Base-by-base conservation (phyloP, 2,888 invertebrate genomes). In the Acrobasis consociella region DNA sequence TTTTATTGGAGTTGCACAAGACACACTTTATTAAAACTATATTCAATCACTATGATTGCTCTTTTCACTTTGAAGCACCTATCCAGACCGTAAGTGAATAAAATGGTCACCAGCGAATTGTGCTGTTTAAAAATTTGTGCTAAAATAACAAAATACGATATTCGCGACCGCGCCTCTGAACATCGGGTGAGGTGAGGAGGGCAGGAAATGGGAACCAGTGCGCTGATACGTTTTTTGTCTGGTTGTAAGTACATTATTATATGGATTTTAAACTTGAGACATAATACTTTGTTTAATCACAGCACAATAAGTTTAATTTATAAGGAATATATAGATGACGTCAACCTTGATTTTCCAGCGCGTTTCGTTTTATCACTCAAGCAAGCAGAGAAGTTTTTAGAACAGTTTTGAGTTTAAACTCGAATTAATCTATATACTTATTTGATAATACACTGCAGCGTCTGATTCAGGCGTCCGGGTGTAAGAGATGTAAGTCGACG, bases 401-500 rank as follows among this genome's bases (percentile, higher is more conserved):
- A 52, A 42, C 15, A 39, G 39, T 39, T 42, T 60, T 56, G 62
- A 61, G 58, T 61, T 46, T 46, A 13, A 46, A 46, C 46, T 46
- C 13, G 46, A 46, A 13, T 46, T 61, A 64, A 55, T 51, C 49
- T 59, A 46, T 46, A 46, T n/a, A 17, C 11, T 38, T 53, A 55
- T 42, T 16, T 55, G 37, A 49, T 46, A 13, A 11, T 60, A 60
- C 61, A 53, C 42, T 53, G 55, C 31, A 61, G 22, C 5, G 46
- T 46, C 46, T 62, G 55, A 67, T 61, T 89, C 81, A 91, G 70
- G 86, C 86, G 71, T 93, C 92, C 16, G 93, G 93, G 51, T 91
- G 83, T 61, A 93, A 75, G 3, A 92, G 83, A 68, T 93, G 93
- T 9, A 93, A 83, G 70, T 93, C 93, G 66, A 93, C 91, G 62